A percentile compares a stretch with the other conserved stretches of the same genome.
phyloP scores from a whole-genome alignment of 53 echinoderm and acorn worm species.

The Actinopyga echinites region DNA sequence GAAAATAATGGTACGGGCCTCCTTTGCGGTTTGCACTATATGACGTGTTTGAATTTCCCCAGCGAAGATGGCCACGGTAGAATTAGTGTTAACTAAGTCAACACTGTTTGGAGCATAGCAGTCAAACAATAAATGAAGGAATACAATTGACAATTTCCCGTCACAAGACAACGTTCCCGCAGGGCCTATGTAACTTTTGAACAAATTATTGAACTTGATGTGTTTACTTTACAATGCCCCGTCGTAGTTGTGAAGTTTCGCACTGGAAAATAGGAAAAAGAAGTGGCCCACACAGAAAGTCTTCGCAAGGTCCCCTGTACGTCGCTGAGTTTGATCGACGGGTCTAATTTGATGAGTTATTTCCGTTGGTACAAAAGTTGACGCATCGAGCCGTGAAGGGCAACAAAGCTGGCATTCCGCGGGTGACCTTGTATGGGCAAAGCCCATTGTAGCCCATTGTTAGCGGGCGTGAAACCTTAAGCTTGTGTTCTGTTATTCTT shows the following conservation, averaged over 20 bases:
- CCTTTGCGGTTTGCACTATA: slow-evolving; percentile 22
- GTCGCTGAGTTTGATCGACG: slow-evolving; percentile 26
- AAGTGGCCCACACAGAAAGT: background rate
- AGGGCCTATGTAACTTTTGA: slow-evolving; percentile 11
- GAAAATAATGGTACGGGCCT: background rate
- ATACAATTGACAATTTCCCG: background rate
- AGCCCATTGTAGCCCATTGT: slow-evolving; percentile 16
- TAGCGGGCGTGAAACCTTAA: slow-evolving; percentile 38
- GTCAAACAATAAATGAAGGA: no score
- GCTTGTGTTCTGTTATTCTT: slow-evolving; percentile 40
- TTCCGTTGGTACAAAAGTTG: slow-evolving; percentile 32
- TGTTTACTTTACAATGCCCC: no score
- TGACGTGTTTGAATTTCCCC: background rate
- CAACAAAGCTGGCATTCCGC: slow-evolving; percentile 11
- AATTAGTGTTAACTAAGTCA: slow-evolving; percentile 11
- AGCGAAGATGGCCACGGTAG: slow-evolving; percentile 13
- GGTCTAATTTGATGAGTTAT: slow-evolving; percentile 26
- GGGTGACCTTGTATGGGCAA: slow-evolving; percentile 31
- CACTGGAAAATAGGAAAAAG: no score
- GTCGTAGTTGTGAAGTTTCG: no score
- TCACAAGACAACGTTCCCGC: slow-evolving; percentile 12
- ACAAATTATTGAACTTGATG: background rate
- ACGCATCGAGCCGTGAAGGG: slow-evolving; percentile 32
- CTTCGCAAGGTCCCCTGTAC: background rate
- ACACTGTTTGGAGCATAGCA: background rate